A percentile compares a stretch with the other conserved stretches of the same genome.
These are phyloP conservation scores for Polia nebulosa DNA, from an alignment of 2,888 invertebrate genomes.

Conservation along the genomic window DNA sequence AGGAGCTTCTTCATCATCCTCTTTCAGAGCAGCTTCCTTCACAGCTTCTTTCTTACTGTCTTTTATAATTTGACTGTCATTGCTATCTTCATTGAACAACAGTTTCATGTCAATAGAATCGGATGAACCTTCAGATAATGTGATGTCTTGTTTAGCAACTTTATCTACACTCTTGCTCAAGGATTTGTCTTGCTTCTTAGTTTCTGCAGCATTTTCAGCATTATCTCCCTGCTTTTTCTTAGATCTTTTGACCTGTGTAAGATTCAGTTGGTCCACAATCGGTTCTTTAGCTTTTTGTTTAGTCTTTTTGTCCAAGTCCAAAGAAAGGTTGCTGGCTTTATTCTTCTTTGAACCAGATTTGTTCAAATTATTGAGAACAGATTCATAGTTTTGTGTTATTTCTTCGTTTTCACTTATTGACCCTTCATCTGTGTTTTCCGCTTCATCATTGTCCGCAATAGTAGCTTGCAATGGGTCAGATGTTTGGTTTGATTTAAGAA, in stretches of 20 bases:
- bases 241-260: constrained; percentile 77
- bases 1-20: constrained; percentile 35
- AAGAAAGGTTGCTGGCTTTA: constrained; percentile 77
- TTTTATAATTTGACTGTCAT: constrained; percentile 70
- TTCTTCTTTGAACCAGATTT: constrained; percentile 69
- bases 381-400: constrained; percentile 83
- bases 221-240: constrained; percentile 64
- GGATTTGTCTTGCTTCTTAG: constrained; percentile 46
- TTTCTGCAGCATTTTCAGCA: constrained; percentile 31
- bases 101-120: constrained; percentile 83
- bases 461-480: constrained; percentile 80
- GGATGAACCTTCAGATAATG: constrained; percentile 73
- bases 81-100: constrained; percentile 84
- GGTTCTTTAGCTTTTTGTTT: constrained; percentile 73
- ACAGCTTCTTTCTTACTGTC: not conserved
- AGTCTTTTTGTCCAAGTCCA: constrained; percentile 77
- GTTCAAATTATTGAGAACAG: constrained; percentile 79
- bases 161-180: constrained; percentile 43
- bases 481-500: constrained; percentile 73
- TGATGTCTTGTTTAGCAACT: constrained; percentile 36
- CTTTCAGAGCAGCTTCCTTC: constrained; percentile 40
- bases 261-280: constrained; percentile 83
- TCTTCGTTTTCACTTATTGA: constrained; percentile 82
- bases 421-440: constrained; percentile 64
- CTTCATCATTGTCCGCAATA: constrained; percentile 48